Evolutionary conservation across 2,113 vertebrate genomes (phyloP).

Genomic region (Arothron firmamentum): DNA sequence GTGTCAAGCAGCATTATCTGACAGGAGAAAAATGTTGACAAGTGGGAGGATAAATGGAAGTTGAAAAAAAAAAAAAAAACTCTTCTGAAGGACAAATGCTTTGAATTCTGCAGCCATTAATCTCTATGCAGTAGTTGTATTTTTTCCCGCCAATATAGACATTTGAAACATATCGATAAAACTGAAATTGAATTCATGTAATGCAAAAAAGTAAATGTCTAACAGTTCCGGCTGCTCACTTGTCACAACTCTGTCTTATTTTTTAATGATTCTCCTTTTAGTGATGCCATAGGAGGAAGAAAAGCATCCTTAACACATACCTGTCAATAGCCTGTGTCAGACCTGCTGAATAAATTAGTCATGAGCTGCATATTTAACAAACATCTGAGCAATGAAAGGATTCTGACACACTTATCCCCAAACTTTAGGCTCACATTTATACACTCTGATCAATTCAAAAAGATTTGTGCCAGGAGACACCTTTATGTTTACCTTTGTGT

Average conservation of each 20-base stretch:
- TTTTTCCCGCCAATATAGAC: not conserved
- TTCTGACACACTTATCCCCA: not conserved
- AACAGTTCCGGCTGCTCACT: not conserved
- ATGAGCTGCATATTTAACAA: slow-evolving; percentile 10
- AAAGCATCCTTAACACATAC: slow-evolving; percentile 4
- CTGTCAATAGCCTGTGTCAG: slow-evolving; percentile 15
- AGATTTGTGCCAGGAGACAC: not conserved
- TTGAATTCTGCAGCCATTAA: no score
- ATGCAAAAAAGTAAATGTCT: not conserved
- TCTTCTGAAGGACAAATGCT: no score
- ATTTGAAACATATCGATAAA: no score
- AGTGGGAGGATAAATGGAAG: not conserved
- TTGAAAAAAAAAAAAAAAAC: no score
- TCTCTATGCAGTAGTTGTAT: not conserved
- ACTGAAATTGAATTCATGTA: not conserved
- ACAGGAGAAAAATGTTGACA: not conserved
- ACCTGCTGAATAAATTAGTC: slow-evolving; percentile 30
- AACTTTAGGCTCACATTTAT: not conserved
- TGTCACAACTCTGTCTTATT: slow-evolving; percentile 3
- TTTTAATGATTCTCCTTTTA: slow-evolving; percentile 8
- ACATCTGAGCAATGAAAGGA: slow-evolving; percentile 9
- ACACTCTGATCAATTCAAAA: not conserved
- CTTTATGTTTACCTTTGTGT: not conserved
- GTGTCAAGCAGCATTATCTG: not conserved
- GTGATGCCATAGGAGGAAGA: slow-evolving; percentile 5